These are phyloP conservation scores for Alviniconcha marisindica DNA, from an alignment of 1,140 invertebrate species.

Conservation along the genomic window DNA sequence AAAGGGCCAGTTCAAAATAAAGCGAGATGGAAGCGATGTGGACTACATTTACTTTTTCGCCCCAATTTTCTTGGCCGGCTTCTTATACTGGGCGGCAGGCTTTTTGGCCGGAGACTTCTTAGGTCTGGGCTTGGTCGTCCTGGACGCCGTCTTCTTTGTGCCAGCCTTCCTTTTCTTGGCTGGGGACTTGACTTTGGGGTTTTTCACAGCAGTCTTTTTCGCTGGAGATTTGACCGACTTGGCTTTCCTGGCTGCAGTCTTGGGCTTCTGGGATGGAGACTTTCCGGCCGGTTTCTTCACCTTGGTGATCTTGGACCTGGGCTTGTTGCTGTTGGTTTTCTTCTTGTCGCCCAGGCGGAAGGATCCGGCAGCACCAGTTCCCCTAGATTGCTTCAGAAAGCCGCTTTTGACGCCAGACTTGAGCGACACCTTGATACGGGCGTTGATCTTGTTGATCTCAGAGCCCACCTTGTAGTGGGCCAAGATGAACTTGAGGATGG, in stretches of 20 bases:
- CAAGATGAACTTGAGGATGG: constrained; percentile 69
- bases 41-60: too few relatives aligned
- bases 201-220: constrained; percentile 31
- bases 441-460: constrained; percentile 47
- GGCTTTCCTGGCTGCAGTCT: constrained; percentile 31
- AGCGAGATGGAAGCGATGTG: too few relatives aligned
- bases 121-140: constrained; percentile 15
- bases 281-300: constrained; percentile 43
- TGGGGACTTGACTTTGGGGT: constrained; percentile 42
- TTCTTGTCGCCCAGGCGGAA: constrained; percentile 48
- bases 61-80: too few relatives aligned
- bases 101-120: constrained; percentile 39
- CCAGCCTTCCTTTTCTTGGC: constrained; percentile 14
- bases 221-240: constrained; percentile 26
- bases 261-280: constrained; percentile 34
- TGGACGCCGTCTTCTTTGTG: constrained; percentile 25
- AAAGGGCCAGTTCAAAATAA: too few relatives aligned
- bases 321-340: constrained; percentile 29
- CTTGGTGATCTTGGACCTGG: constrained; percentile 39
- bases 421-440: constrained; percentile 54
- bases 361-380: constrained; percentile 32
- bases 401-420: constrained; percentile 56
- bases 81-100: constrained; percentile 43
- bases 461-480: constrained; percentile 66
- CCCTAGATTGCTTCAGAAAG: constrained; percentile 60